Percentiles rank a stretch among this genome's conserved stretches.
Conservation (phyloP, 2,888 invertebrate genomes). For the Colostygia pectinataria region DNA sequence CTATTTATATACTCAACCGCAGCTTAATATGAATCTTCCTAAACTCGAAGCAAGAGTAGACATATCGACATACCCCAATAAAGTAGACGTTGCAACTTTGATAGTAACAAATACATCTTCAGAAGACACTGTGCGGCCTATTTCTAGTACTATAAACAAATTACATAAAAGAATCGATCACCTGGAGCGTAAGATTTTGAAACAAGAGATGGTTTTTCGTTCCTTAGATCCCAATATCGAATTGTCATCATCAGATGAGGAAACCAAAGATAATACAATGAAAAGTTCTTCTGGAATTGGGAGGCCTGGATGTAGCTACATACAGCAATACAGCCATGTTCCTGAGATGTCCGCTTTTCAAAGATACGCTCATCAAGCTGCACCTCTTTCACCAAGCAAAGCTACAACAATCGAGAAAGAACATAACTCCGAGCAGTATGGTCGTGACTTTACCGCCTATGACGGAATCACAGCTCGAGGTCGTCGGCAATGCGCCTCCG, state of each 20-base stretch:
- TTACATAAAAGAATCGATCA: slow-evolving; percentile 61
- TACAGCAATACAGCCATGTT: slow-evolving; percentile 73
- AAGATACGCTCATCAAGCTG: slow-evolving; percentile 61
- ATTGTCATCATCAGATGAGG: slow-evolving; percentile 67
- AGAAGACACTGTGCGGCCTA: slow-evolving; percentile 44
- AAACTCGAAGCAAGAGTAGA: slow-evolving; percentile 50
- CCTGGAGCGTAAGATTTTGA: slow-evolving; percentile 63
- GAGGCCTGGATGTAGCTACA: slow-evolving; percentile 68
- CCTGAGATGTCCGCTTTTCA: slow-evolving; percentile 76
- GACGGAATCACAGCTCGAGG: slow-evolving; percentile 75
- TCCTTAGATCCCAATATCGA: slow-evolving; percentile 58
- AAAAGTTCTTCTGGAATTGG: slow-evolving; percentile 46
- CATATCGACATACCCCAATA: slow-evolving; percentile 45
- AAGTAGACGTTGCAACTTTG: slow-evolving; percentile 60
- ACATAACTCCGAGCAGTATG: slow-evolving; percentile 75
- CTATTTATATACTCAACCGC: slow-evolving; percentile 58
- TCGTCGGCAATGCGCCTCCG: slow-evolving; percentile 69
- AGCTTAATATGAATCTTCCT: slow-evolving; percentile 58
- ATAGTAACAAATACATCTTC: slow-evolving; percentile 56
- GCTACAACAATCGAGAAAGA: slow-evolving; percentile 69
- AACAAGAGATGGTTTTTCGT: slow-evolving; percentile 70
- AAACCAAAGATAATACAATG: slow-evolving; percentile 49
- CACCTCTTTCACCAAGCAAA: slow-evolving; percentile 63
- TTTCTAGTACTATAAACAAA: slow-evolving; percentile 45
- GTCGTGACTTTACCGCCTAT: slow-evolving; percentile 73